A percentile compares a stretch with the other conserved stretches of the same genome.
These are phyloP conservation scores for Halocynthia aurantium DNA, from an alignment of 23 tunicate species.

Conservation along the genomic window DNA sequence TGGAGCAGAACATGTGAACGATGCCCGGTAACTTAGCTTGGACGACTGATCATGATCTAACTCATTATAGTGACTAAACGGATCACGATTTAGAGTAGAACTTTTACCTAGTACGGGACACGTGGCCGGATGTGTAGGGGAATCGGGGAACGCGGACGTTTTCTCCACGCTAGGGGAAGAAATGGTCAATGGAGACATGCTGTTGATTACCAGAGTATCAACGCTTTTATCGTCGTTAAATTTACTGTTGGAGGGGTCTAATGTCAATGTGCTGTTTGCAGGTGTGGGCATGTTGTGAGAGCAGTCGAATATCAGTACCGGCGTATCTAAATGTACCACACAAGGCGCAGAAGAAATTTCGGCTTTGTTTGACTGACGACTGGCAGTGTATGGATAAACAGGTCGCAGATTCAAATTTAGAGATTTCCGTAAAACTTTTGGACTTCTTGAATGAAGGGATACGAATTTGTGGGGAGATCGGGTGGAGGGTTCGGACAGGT, in stretches of 20 bases:
- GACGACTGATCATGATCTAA: background rate
- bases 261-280: background rate
- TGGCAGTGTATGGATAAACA: slow-evolving; percentile 31
- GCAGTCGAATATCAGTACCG: slow-evolving; percentile 13
- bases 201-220: slow-evolving; percentile 1
- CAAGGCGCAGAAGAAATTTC: slow-evolving; percentile 12
- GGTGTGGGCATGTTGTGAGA: slow-evolving; percentile 15
- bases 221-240: slow-evolving; percentile 37
- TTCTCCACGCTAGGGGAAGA: slow-evolving; percentile 58
- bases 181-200: slow-evolving; percentile 39
- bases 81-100: background rate
- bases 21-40: background rate
- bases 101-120: slow-evolving; percentile 1
- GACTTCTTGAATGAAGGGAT: slow-evolving; percentile 67
- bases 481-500: slow-evolving; percentile 26
- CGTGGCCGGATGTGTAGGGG: slow-evolving; percentile 7
- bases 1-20: slow-evolving; percentile 8
- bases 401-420: slow-evolving; percentile 41
- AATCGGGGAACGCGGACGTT: slow-evolving; percentile 11
- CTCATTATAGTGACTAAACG: background rate
- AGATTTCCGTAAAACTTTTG: slow-evolving; percentile 61
- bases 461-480: slow-evolving; percentile 42
- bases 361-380: slow-evolving; percentile 23
- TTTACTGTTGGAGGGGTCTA: slow-evolving; percentile 2
- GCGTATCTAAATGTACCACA: slow-evolving; percentile 5